Base-by-base conservation (phyloP, 2,888 invertebrate species). In the Capitulum mitella region DNA sequence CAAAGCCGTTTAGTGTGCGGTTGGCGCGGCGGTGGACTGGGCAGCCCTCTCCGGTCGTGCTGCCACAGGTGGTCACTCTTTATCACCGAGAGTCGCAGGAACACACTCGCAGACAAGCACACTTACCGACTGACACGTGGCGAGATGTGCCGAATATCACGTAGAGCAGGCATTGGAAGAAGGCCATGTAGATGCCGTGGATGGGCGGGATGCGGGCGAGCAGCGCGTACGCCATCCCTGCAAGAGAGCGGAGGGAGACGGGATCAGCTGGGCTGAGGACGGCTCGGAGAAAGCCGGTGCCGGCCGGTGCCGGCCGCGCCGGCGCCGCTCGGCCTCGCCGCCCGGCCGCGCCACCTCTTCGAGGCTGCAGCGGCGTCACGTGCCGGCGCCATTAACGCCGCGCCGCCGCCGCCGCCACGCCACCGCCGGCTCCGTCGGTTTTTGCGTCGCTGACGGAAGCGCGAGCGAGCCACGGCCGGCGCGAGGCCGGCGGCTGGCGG, bases 161-260 rank as follows among this genome's bases (percentile, higher is more conserved):
- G 86, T 97, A 97, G 29, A 95, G 86, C 14, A 96, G 87, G 0
- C 94, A 93, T 0, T 96, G 95, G 86, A 97, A 95, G 87, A 97
- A 95, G 0, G 95, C 96, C 90, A 94, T 94, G 86, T 95, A 95
- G 54, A 90, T 86, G 16, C 90, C 90, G 37, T 79, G 79, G 46
- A 82, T 81, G 43, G 82, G 82, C 19, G 79, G 81, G 3, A 82
- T 79, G n/a, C 79, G 78, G 5, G 82, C 82, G 51, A 82, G 77
- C 77, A 82, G 77, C 3, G 81, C 82, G 78, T 82, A 82, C 1
- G 81, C 82, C 81, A 82, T 81, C 3, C 82, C 81, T 81, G 81
- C 74, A 76, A 48, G 29, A 76, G 46, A 43, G 58, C 14, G 37
- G 40, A 6, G 5, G 19, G 46, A 48, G n/a, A 29, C 26, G 58